phyloP scores from a whole-genome alignment of 30 jellyfish, hydroid and myxozoan genomes.

The Aurelia aurita region DNA sequence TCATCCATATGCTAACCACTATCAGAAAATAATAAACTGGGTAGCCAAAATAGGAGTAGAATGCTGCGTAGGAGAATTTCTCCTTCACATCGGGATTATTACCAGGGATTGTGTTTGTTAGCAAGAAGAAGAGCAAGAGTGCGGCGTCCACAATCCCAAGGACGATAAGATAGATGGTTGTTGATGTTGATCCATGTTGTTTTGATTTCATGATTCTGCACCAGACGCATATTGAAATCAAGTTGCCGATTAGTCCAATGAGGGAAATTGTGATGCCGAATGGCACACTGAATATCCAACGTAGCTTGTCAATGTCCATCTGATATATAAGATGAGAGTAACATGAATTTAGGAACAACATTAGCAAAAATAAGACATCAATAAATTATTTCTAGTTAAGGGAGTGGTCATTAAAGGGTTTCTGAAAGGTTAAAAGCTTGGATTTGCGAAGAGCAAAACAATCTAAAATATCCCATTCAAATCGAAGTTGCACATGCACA shows the following conservation, averaged over 20 bases:
- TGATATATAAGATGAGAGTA: too few relatives aligned
- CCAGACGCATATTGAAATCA: slow-evolving; percentile 78
- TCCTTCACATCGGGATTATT: slow-evolving; percentile 48
- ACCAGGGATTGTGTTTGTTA: slow-evolving; percentile 68
- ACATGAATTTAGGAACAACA: too few relatives aligned
- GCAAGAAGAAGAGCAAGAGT: slow-evolving; percentile 75
- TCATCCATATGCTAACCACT: too few relatives aligned
- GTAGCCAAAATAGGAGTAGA: slow-evolving; percentile 74
- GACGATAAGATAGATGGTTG: slow-evolving; percentile 74
- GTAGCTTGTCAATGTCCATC: slow-evolving; percentile 62
- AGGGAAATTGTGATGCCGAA: slow-evolving; percentile 74
- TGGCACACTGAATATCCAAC: slow-evolving; percentile 93
- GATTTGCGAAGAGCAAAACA: too few relatives aligned
- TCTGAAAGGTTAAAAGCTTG: too few relatives aligned
- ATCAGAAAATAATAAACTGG: too few relatives aligned
- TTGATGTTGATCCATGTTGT: slow-evolving; percentile 58
- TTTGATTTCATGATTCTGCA: slow-evolving; percentile 58
- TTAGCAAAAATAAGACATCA: too few relatives aligned
- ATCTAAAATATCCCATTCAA: too few relatives aligned
- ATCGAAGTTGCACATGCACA: too few relatives aligned
- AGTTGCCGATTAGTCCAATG: slow-evolving; percentile 81
- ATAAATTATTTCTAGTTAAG: too few relatives aligned
- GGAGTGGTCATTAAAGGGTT: too few relatives aligned
- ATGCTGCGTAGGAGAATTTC: slow-evolving; percentile 66
- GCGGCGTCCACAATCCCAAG: slow-evolving; percentile 84